These are phyloP conservation scores for Apodemia duryi DNA, from an alignment of 2,888 invertebrate genomes.

Conservation along the genomic window DNA sequence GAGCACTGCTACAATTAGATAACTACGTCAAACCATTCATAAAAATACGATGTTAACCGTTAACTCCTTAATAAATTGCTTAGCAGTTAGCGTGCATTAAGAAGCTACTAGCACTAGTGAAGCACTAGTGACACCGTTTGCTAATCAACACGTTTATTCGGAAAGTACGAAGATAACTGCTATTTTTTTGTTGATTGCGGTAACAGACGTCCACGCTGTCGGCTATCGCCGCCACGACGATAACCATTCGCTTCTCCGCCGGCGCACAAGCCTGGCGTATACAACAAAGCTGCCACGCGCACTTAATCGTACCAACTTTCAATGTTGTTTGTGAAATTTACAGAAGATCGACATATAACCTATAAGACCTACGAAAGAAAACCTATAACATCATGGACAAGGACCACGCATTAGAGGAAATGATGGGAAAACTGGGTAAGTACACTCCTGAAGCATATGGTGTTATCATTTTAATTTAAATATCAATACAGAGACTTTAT, in stretches of 20 bases:
- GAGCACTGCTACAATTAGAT: too few species aligned
- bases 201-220: conserved; percentile 45
- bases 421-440: conserved; percentile 84
- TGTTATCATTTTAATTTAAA: background rate
- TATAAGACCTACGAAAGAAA: conserved; percentile 28
- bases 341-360: conserved; percentile 40
- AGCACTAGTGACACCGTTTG: background rate
- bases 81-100: background rate
- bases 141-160: conserved; percentile 41
- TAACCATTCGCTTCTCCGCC: conserved; percentile 66
- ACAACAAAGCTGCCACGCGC: conserved; percentile 44
- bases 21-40: too few species aligned
- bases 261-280: conserved; percentile 62
- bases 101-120: background rate
- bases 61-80: background rate
- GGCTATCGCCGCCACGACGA: conserved; percentile 46
- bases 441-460: conserved; percentile 48
- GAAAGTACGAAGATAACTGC: conserved; percentile 55
- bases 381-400: conserved; percentile 73
- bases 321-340: conserved; percentile 64
- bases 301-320: conserved; percentile 36
- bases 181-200: conserved; percentile 66
- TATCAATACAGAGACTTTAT: background rate
- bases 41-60: background rate
- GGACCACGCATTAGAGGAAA: conserved; percentile 81